phyloP scores from a whole-genome alignment of 1,140 invertebrate species.

The Psilanteris sp. region DNA sequence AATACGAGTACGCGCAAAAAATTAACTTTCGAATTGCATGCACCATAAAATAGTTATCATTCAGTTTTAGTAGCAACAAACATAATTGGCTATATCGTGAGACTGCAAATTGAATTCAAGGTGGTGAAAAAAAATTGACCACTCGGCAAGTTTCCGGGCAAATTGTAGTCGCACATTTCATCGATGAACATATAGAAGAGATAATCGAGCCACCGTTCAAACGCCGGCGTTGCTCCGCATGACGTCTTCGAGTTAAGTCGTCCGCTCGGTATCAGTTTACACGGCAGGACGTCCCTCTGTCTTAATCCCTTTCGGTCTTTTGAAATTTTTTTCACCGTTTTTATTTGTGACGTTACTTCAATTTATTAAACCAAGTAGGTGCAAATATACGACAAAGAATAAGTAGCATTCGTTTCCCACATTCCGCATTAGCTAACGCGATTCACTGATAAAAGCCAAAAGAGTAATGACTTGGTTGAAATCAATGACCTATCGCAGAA shows the following conservation, averaged over 20 bases:
- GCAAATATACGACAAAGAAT: conserved; percentile 25
- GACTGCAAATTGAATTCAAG: conserved; percentile 22
- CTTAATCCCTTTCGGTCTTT: conserved; percentile 30
- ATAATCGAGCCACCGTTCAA: conserved; percentile 43
- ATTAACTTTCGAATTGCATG: not conserved
- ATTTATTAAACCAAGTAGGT: conserved; percentile 52
- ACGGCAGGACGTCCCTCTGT: conserved; percentile 41
- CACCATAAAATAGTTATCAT: conserved; percentile 14
- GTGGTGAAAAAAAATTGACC: conserved; percentile 4
- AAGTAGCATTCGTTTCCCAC: conserved; percentile 30
- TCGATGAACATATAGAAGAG: conserved; percentile 46
- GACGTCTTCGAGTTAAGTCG: conserved; percentile 53
- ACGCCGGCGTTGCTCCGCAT: conserved; percentile 15
- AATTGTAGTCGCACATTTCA: conserved; percentile 39
- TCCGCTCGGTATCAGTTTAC: conserved; percentile 53
- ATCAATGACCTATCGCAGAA: conserved; percentile 16
- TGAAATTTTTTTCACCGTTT: conserved; percentile 7
- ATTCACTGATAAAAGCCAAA: conserved; percentile 20
- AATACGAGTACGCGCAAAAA: conserved; percentile 15
- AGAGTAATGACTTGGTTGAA: conserved; percentile 16
- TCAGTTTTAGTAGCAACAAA: conserved; percentile 11
- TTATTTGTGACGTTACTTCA: conserved; percentile 24
- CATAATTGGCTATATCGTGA: conserved; percentile 4
- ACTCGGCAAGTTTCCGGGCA: conserved; percentile 26
- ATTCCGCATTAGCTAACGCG: conserved; percentile 14